Percentiles rank a stretch among this genome's conserved stretches.
Evolutionary conservation across 2,888 invertebrate species (phyloP).

Genomic region (Rhabditophanes sp.): DNA sequence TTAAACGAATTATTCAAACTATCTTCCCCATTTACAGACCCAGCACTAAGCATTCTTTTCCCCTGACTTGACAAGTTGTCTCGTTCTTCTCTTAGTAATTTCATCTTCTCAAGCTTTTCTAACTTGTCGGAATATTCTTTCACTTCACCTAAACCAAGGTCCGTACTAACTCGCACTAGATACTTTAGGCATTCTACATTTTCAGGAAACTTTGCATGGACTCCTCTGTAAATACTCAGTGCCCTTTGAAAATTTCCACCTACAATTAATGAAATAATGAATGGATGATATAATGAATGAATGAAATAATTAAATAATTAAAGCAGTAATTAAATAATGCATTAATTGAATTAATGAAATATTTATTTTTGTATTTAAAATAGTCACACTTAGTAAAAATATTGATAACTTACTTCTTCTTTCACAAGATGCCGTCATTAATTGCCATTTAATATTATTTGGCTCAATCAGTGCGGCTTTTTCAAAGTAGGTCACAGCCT

Average conservation of each 20-base stretch:
- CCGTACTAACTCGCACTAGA: slow-evolving; percentile 69
- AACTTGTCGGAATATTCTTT: slow-evolving; percentile 45
- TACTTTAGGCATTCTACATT: slow-evolving; percentile 77
- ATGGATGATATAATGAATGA: too few relatives aligned
- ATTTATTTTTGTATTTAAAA: too few relatives aligned
- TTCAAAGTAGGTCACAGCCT: slow-evolving; percentile 67
- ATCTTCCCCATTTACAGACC: too few relatives aligned
- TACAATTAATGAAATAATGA: too few relatives aligned
- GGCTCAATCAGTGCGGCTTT: slow-evolving; percentile 63
- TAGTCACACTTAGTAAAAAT: too few relatives aligned
- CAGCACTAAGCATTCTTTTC: too few relatives aligned
- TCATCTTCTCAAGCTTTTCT: slow-evolving; percentile 14
- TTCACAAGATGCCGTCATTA: slow-evolving; percentile 64
- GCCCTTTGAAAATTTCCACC: slow-evolving; percentile 71
- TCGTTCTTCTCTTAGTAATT: slow-evolving; percentile 21
- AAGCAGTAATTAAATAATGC: too few relatives aligned
- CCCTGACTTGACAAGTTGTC: slow-evolving; percentile 33
- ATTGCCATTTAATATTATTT: slow-evolving; percentile 65
- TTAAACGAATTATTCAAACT: too few relatives aligned
- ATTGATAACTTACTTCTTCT: too few relatives aligned
- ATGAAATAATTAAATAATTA: too few relatives aligned
- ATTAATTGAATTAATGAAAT: too few relatives aligned
- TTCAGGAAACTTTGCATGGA: slow-evolving; percentile 77
- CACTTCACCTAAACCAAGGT: slow-evolving; percentile 75
- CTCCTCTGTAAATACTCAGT: slow-evolving; percentile 63